A percentile compares a stretch with the other conserved stretches of the same genome.
Evolutionary conservation across 2,113 vertebrate species (phyloP).

Genomic region (Poeciliopsis turrubarensis): DNA sequence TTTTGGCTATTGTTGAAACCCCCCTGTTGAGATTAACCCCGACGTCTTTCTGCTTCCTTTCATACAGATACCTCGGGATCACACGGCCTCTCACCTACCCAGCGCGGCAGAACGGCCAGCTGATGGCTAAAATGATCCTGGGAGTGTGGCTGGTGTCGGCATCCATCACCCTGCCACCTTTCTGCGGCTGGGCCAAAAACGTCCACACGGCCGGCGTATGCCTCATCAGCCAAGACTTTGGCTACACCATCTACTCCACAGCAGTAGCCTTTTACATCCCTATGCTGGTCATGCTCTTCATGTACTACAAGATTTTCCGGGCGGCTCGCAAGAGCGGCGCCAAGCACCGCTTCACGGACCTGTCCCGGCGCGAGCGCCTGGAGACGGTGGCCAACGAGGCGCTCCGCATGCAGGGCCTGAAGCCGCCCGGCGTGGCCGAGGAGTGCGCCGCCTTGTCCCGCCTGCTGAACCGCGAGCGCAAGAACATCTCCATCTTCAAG

Average conservation of each 20-base stretch:
- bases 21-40: neutral
- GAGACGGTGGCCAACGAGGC: slow-evolving; percentile 75
- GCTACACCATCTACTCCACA: slow-evolving; percentile 85
- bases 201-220: slow-evolving; percentile 80
- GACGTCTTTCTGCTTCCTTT: slow-evolving; percentile 36
- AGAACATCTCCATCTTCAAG: slow-evolving; percentile 85
- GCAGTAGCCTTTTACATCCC: slow-evolving; percentile 85
- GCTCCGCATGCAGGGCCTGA: slow-evolving; percentile 81
- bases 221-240: slow-evolving; percentile 85
- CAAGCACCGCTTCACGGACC: slow-evolving; percentile 81
- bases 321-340: slow-evolving; percentile 82
- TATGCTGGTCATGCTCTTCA: slow-evolving; percentile 85
- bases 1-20: neutral
- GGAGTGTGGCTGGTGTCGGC: slow-evolving; percentile 83
- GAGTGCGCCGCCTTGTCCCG: slow-evolving; percentile 80
- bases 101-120: slow-evolving; percentile 82
- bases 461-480: slow-evolving; percentile 77
- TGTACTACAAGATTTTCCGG: slow-evolving; percentile 86
- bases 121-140: slow-evolving; percentile 86
- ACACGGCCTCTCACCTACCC: slow-evolving; percentile 84
- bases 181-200: slow-evolving; percentile 85
- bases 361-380: slow-evolving; percentile 67
- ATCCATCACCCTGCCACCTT: slow-evolving; percentile 83
- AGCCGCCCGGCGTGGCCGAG: slow-evolving; percentile 76
- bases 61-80: slow-evolving; percentile 81